Evolutionary conservation across 2,888 invertebrate genomes (phyloP), one percentile per base, ranked within the genome.

Genomic region (Cantharis rustica): DNA sequence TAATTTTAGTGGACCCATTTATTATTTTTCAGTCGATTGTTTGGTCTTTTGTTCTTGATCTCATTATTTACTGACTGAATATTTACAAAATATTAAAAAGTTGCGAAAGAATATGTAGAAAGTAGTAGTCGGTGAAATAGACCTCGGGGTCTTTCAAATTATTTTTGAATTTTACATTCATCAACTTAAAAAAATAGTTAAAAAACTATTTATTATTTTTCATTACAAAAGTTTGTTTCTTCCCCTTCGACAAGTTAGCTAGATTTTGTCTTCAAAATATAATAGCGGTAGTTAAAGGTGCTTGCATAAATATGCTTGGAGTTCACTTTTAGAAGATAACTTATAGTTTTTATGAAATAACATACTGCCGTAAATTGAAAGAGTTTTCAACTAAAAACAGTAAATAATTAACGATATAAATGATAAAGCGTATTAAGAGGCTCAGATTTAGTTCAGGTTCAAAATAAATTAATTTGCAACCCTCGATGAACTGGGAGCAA

Each of bases 401-500:
- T 13, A 31, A 31, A 31, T 31, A 31, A 31, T 31, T 13, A 13
- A 47, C 47, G 47, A 47, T n/a, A 47, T 47, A n/a, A 47, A 47
- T 47, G n/a, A 31, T 47, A n/a, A 47, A 47, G 47, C 47, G 47
- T 13, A 47, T n/a, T 47, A 7, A 47, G n/a, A 47, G 2, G 7
- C 47, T 7, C 47, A 47, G 47, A n/a, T 47, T 47, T 47, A 47
- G 31, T 27, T n/a, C n/a, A n/a, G n/a, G 47, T 47, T n/a, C 7
- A 47, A n/a, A n/a, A 47, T 20, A 66, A 66, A 4, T 66, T 62
- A 63, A 10, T 16, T 62, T 16, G 66, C 73, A 15, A 26, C 31
- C 63, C 72, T 72, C 13, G 71, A 72, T 20, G 70, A 68, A 16
- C 69, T 75, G 4, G 78, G 71, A 11, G 75, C 27, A 5, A 69